Evolutionary conservation across 2,113 vertebrate species (phyloP).

Genomic region (Colistium nudipinnis): DNA sequence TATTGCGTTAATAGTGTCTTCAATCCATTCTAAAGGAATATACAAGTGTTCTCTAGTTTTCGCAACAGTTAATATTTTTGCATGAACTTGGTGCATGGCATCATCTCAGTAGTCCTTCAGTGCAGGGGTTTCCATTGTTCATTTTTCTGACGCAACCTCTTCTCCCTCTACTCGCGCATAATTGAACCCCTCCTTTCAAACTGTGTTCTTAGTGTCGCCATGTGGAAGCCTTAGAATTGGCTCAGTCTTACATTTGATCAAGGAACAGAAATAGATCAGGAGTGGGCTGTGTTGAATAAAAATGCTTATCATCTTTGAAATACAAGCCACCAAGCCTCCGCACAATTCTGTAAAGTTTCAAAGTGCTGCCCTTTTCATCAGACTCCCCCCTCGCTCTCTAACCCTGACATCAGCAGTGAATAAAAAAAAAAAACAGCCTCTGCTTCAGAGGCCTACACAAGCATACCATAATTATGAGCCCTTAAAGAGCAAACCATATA

Average conservation of each 20-base stretch:
- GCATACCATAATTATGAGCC: slow-evolving; percentile 47
- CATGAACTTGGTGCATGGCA: slow-evolving; percentile 78
- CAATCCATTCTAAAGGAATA: slow-evolving; percentile 85
- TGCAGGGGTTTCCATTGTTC: slow-evolving; percentile 47
- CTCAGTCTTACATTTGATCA: slow-evolving; percentile 63
- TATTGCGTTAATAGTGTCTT: slow-evolving; percentile 84
- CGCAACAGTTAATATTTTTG: slow-evolving; percentile 84
- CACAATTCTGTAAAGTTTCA: slow-evolving; percentile 11
- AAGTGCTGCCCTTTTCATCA: slow-evolving; percentile 25
- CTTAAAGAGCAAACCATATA: slow-evolving; percentile 55
- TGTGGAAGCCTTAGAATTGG: slow-evolving; percentile 58
- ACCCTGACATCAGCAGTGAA: slow-evolving; percentile 62
- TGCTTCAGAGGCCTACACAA: slow-evolving; percentile 52
- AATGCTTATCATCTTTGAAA: slow-evolving; percentile 73
- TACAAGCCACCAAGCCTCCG: slow-evolving; percentile 49
- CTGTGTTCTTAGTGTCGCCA: slow-evolving; percentile 51
- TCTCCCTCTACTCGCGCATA: slow-evolving; percentile 46
- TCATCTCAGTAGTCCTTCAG: slow-evolving; percentile 59
- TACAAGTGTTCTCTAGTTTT: slow-evolving; percentile 83
- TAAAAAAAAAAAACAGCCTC: slow-evolving; percentile 33
- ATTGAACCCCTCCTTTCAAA: slow-evolving; percentile 49
- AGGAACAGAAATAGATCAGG: slow-evolving; percentile 44
- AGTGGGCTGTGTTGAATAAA: slow-evolving; percentile 69
- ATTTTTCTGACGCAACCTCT: slow-evolving; percentile 29
- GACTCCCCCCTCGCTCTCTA: not conserved